These are phyloP conservation scores for Ascaphus truei DNA, from an alignment of 2,113 vertebrate species.

Conservation along the genomic window DNA sequence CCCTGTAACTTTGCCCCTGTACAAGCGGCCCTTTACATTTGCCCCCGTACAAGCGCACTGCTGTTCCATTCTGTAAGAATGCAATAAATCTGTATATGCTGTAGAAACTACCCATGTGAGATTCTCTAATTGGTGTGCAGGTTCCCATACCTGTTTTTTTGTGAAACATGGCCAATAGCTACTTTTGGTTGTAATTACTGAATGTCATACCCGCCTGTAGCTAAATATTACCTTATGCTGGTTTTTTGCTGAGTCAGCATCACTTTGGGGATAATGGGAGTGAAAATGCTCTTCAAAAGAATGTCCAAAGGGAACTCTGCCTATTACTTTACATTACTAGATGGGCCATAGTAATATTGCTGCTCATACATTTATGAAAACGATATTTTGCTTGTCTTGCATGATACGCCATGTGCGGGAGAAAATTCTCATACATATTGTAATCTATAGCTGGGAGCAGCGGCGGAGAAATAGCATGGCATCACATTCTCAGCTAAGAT, in stretches of 20 bases:
- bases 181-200: too few species aligned
- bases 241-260: conserved; percentile 1
- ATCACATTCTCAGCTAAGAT: background rate
- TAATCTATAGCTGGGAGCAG: background rate
- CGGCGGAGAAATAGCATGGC: background rate
- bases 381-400: conserved; percentile 11
- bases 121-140: too few species aligned
- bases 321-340: too few species aligned
- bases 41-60: too few species aligned
- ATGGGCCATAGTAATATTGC: conserved; percentile 15
- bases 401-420: conserved; percentile 22
- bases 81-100: too few species aligned
- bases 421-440: conserved; percentile 1
- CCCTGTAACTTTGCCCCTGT: too few species aligned
- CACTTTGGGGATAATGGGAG: conserved; percentile 1
- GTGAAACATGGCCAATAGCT: background rate
- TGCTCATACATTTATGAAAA: conserved; percentile 25
- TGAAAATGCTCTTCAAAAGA: conserved; percentile 22
- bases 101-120: too few species aligned
- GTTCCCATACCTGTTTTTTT: too few species aligned
- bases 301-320: background rate
- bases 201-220: too few species aligned
- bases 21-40: too few species aligned
- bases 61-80: too few species aligned
- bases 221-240: too few species aligned